These are phyloP conservation scores for Meloe dianella DNA, from an alignment of 2,888 invertebrate genomes.

Conservation along the genomic window DNA sequence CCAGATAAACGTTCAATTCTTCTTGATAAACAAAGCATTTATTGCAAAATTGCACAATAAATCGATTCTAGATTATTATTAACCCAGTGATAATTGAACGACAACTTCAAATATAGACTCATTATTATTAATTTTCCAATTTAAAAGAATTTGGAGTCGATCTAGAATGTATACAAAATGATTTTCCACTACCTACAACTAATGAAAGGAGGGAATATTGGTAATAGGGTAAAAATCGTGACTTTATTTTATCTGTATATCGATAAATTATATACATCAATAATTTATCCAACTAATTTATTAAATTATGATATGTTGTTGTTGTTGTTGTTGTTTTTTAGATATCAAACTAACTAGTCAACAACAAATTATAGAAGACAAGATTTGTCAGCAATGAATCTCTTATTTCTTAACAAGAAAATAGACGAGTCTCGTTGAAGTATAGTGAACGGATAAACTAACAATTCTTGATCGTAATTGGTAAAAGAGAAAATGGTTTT, in stretches of 20 bases:
- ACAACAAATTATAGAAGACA: slow-evolving; percentile 6
- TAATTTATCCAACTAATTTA: slow-evolving; percentile 8
- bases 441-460: slow-evolving; percentile 1
- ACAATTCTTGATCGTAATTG: slow-evolving; percentile 1
- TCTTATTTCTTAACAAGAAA: slow-evolving; percentile 4
- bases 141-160: not conserved
- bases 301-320: slow-evolving; percentile 3
- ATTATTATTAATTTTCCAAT: not conserved
- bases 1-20: not conserved
- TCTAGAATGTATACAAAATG: not conserved
- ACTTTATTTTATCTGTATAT: slow-evolving; percentile 3
- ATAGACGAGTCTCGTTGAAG: not conserved
- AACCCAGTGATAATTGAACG: slow-evolving; percentile 5
- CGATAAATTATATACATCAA: slow-evolving; percentile 4
- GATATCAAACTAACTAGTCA: slow-evolving; percentile 8
- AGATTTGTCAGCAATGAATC: slow-evolving; percentile 8
- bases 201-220: not conserved
- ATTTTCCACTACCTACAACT: not conserved
- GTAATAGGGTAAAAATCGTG: not conserved
- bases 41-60: slow-evolving; percentile 12
- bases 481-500: not conserved
- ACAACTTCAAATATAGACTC: slow-evolving; percentile 1
- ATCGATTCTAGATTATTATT: slow-evolving; percentile 9
- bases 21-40: not conserved
- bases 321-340: not conserved